Evolutionary conservation across 2,113 vertebrate genomes (phyloP).

Genomic region (Mobula hypostoma): DNA sequence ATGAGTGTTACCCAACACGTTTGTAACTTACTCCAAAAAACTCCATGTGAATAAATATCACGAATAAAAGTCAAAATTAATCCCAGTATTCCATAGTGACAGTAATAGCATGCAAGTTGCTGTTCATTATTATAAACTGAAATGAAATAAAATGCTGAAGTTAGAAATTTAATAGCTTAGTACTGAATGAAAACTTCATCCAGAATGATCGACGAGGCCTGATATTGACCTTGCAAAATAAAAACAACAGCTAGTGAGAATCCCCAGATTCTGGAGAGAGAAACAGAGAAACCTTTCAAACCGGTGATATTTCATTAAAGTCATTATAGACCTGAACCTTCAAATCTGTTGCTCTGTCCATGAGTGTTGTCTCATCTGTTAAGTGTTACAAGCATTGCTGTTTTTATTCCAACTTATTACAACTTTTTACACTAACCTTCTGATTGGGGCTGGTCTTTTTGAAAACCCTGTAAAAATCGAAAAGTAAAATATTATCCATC

Average conservation of each 20-base stretch:
- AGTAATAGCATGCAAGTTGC: not conserved
- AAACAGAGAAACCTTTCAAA: too few species aligned
- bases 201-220: not conserved
- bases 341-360: too few species aligned
- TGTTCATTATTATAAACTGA: not conserved
- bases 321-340: too few species aligned
- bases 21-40: not conserved
- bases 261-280: too few species aligned
- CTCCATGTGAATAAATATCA: not conserved
- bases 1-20: not conserved
- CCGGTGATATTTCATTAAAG: too few species aligned
- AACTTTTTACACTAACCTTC: constrained; percentile 56
- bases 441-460: constrained; percentile 76
- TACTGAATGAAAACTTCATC: not conserved
- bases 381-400: too few species aligned
- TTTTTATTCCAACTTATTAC: too few species aligned
- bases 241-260: too few species aligned
- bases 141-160: not conserved
- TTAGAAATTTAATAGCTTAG: not conserved
- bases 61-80: not conserved
- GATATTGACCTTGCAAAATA: not conserved
- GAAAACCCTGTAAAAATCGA: constrained; percentile 60
- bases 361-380: too few species aligned
- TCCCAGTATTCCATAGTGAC: not conserved
- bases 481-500: not conserved